These are phyloP conservation scores for Asarcornis scutulata DNA, from an alignment of 2,113 vertebrate species.

Conservation along the genomic window DNA sequence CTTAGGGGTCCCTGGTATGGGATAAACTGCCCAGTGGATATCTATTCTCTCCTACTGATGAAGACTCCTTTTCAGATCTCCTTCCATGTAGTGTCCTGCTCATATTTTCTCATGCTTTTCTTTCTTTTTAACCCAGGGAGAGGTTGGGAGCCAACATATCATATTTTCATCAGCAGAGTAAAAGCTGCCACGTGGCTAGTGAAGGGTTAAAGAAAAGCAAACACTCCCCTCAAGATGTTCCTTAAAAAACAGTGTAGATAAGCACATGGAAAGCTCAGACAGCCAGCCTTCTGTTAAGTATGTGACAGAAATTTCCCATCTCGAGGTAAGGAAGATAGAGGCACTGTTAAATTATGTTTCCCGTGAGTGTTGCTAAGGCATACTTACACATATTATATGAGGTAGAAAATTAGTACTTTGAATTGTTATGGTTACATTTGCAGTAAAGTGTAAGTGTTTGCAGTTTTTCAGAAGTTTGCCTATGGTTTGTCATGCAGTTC, in stretches of 20 bases:
- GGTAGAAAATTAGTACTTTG: constrained; percentile 72
- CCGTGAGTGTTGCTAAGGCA: constrained; percentile 70
- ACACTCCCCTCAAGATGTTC: constrained; percentile 30
- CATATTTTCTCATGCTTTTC: neutral
- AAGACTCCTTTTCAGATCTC: neutral
- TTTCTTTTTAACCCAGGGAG: neutral
- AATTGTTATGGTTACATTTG: constrained; percentile 65
- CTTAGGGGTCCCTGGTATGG: neutral
- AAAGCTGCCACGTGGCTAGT: neutral
- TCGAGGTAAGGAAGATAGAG: constrained; percentile 62
- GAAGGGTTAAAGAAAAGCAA: constrained; percentile 68
- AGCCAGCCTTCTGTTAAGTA: constrained; percentile 51
- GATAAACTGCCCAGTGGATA: neutral
- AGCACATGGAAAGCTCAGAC: constrained; percentile 60
- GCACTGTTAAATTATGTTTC: constrained; percentile 70
- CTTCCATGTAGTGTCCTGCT: rapidly evolving
- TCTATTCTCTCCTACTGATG: neutral
- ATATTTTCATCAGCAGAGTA: neutral
- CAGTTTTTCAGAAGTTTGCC: constrained; percentile 67
- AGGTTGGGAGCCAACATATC: neutral
- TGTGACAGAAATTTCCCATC: constrained; percentile 67
- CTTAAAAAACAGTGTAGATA: constrained; percentile 11
- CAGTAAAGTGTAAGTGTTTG: constrained; percentile 71
- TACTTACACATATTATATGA: constrained; percentile 63
- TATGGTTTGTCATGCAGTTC: constrained; percentile 42